phyloP scores from a whole-genome alignment of 64 coral and sea anemone genomes.

The Catalaphyllia jardinei region DNA sequence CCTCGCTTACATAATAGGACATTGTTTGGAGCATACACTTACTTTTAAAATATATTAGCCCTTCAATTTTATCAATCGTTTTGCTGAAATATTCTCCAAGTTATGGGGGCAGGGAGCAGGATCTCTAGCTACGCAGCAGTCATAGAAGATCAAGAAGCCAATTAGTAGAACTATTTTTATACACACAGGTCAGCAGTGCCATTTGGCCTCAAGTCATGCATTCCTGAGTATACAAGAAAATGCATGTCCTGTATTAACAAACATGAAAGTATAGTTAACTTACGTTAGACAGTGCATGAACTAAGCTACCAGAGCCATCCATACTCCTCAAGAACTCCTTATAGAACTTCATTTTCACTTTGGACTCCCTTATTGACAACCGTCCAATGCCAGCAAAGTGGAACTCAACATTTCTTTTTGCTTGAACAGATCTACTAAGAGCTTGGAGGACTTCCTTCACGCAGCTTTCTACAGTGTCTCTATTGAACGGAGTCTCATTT shows the following conservation, averaged over 20 bases:
- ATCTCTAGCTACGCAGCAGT: too few relatives aligned
- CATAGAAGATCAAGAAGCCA: too few relatives aligned
- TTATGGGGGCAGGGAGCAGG: too few relatives aligned
- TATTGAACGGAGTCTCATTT: conserved; percentile 84
- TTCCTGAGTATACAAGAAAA: too few relatives aligned
- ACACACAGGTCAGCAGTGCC: too few relatives aligned
- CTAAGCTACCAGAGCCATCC: conserved; percentile 89
- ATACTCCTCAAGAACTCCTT: conserved; percentile 96
- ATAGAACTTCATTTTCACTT: conserved; percentile 99
- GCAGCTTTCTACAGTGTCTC: conserved; percentile 98
- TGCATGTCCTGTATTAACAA: not conserved
- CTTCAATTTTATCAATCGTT: too few relatives aligned
- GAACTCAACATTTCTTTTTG: conserved; percentile 96
- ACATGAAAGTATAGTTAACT: conserved; percentile 6
- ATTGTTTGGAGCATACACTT: too few relatives aligned
- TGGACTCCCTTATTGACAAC: conserved; percentile 90
- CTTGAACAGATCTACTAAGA: conserved; percentile 88
- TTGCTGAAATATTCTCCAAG: too few relatives aligned
- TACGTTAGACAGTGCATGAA: conserved; percentile 94
- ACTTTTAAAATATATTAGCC: too few relatives aligned
- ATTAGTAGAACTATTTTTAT: too few relatives aligned
- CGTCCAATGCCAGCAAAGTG: conserved; percentile 96
- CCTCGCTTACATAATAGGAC: too few relatives aligned
- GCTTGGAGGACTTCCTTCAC: conserved; percentile 97
- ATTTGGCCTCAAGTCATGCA: too few relatives aligned